Conservation (phyloP, 2,888 invertebrate genomes). For the Athalia circularis region DNA sequence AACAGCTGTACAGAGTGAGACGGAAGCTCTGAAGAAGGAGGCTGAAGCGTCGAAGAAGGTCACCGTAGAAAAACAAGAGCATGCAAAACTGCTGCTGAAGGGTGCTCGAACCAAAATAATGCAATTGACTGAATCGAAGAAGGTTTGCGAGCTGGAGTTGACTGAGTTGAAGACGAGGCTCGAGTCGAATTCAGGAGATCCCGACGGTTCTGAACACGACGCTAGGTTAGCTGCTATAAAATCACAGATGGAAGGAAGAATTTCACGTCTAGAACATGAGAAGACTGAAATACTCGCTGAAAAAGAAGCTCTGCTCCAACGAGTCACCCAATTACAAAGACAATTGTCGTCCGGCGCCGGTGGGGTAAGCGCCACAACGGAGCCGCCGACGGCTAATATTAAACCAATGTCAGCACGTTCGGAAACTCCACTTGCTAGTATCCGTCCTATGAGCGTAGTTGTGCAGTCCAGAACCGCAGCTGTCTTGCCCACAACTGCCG, state of each 20-base stretch:
- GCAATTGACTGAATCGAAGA: constrained; percentile 83
- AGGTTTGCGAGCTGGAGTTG: constrained; percentile 72
- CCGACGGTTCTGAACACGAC: constrained; percentile 68
- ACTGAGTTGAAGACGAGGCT: constrained; percentile 66
- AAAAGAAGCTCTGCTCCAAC: constrained; percentile 83
- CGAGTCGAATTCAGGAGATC: constrained; percentile 63
- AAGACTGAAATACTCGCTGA: constrained; percentile 80
- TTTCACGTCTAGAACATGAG: constrained; percentile 84
- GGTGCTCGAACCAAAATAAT: constrained; percentile 86
- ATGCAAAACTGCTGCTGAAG: constrained; percentile 81
- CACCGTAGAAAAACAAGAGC: constrained; percentile 80
- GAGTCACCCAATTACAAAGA: constrained; percentile 82
- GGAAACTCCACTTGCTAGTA: constrained; percentile 93
- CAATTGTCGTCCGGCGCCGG: constrained; percentile 82
- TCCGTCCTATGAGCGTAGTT: constrained; percentile 89
- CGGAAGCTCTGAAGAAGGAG: constrained; percentile 81
- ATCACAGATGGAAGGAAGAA: constrained; percentile 82
- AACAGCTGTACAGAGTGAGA: constrained; percentile 76
- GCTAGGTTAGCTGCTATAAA: constrained; percentile 79
- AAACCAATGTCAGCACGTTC: constrained; percentile 93
- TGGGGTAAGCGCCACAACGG: constrained; percentile 76
- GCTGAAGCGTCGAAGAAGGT: constrained; percentile 78
- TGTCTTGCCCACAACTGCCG: constrained; percentile 86
- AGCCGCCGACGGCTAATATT: constrained; percentile 92
- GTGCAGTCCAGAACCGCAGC: constrained; percentile 83